These are phyloP conservation scores for Streptopelia turtur DNA, from an alignment of 2,797 vertebrate genomes.

Conservation along the genomic window DNA sequence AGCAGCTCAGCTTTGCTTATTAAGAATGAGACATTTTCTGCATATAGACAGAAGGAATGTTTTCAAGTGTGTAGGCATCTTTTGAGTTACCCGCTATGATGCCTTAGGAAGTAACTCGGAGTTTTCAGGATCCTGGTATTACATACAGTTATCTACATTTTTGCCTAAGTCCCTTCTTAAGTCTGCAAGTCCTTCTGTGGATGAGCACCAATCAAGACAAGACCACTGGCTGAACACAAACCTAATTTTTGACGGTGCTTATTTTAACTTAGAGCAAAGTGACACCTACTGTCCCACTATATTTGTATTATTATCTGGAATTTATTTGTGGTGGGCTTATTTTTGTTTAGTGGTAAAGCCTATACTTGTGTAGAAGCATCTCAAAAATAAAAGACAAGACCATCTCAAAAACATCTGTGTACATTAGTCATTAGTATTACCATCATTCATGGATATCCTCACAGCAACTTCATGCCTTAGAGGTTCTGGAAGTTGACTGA, in stretches of 20 bases:
- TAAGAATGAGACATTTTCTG: not conserved
- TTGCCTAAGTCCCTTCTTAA: not conserved
- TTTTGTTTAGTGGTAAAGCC: conserved; percentile 39
- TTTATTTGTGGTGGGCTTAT: conserved; percentile 9
- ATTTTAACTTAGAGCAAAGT: conserved; percentile 38
- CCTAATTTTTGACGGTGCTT: not conserved
- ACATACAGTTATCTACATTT: not conserved
- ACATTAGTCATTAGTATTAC: conserved; percentile 15
- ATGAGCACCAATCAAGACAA: not conserved
- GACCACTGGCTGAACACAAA: not conserved
- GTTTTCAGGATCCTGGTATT: not conserved
- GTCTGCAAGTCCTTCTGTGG: not conserved
- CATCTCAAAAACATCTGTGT: conserved; percentile 62
- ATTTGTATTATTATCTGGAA: conserved; percentile 38
- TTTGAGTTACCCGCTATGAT: not conserved
- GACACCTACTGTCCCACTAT: conserved; percentile 52
- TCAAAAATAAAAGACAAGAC: conserved; percentile 41
- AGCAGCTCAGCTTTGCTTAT: not conserved
- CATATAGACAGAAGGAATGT: not conserved
- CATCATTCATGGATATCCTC: conserved; percentile 56
- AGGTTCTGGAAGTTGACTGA: conserved; percentile 77
- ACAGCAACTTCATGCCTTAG: conserved; percentile 66
- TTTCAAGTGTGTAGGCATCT: not conserved
- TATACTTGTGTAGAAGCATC: conserved; percentile 29
- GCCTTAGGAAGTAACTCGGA: not conserved